Evolutionary conservation across 1,140 invertebrate genomes (phyloP).

Genomic region (Reticulitermes speratus): DNA sequence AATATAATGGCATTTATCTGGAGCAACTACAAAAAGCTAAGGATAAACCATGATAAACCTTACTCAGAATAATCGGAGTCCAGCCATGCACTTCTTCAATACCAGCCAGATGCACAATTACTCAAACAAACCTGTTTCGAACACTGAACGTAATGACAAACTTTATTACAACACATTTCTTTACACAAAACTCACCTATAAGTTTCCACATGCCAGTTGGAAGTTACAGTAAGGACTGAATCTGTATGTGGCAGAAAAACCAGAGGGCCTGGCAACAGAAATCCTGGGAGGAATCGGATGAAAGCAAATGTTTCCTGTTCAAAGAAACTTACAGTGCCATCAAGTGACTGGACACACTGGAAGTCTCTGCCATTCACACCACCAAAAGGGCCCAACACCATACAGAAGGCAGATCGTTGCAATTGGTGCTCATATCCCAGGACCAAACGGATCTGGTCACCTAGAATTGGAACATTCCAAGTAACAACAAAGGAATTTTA

Average conservation of each 20-base stretch:
- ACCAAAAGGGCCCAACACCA: slow-evolving; percentile 80
- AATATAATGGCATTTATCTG: too few species aligned
- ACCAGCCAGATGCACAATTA: too few species aligned
- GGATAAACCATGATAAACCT: too few species aligned
- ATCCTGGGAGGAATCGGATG: slow-evolving; percentile 67
- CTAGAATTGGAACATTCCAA: slow-evolving; percentile 43
- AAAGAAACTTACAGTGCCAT: slow-evolving; percentile 80
- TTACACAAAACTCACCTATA: slow-evolving; percentile 63
- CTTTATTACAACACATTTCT: background rate
- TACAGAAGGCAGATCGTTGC: slow-evolving; percentile 60
- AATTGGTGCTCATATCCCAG: slow-evolving; percentile 66
- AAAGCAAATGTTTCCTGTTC: slow-evolving; percentile 86
- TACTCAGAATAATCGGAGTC: too few species aligned
- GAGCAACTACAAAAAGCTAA: too few species aligned
- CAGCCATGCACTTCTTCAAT: too few species aligned
- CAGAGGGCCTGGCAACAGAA: slow-evolving; percentile 76
- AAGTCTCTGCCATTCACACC: slow-evolving; percentile 75
- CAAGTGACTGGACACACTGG: slow-evolving; percentile 81
- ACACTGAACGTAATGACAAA: too few species aligned
- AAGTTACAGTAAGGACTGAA: slow-evolving; percentile 73
- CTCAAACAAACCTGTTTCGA: too few species aligned
- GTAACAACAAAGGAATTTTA: too few species aligned
- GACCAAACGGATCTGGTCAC: slow-evolving; percentile 60
- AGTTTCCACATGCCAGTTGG: slow-evolving; percentile 72
- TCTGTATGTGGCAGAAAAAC: slow-evolving; percentile 75